Evolutionary conservation across 2,888 invertebrate species (phyloP), one percentile per base, ranked within the genome.

Genomic region (Sarcophaga caerulescens): DNA sequence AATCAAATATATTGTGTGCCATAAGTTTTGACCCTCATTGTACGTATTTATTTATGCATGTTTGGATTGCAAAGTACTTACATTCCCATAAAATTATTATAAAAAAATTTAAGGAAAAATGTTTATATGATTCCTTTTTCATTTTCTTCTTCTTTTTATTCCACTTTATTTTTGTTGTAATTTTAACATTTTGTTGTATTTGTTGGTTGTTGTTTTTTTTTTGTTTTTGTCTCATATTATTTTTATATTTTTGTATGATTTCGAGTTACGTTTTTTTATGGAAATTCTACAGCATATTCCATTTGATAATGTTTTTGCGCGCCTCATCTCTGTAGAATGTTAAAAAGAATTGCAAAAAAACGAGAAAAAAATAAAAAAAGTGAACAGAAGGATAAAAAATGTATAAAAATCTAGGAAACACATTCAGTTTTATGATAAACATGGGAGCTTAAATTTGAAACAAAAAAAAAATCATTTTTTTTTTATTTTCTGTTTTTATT

Each of bases 351-450:
- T n/a, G 19, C 19, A 69, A 47, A 69, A 69, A 17, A 69, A 10
- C 19, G n/a, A 69, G 35, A 25, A 35, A 21, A 47, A 59, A 25
- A 60, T 10, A n/a, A 81, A 25, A 52, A 52, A 52, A 14, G 14
- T 14, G 5, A 52, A 17, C 4, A 12, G 17, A 60, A 19, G 21
- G 21, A n/a, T 60, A 21, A 60, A 60, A 60, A 21, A 0, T n/a
- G 3, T 60, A 63, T 44, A 81, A 69, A 77, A 78, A 78, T 83
- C 68, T 78, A 68, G 73, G 68, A 79, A 76, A 81, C 78, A 78
- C 68, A 75, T 83, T 77, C 65, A 68, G 74, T 75, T 85, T 85
- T 80, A 83, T 81, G 80, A 81, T 83, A 83, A 85, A 81, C 81
- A 81, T 86, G 84, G 78, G 69, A 65, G 74, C 84, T 86, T 78